phyloP scores from a whole-genome alignment of 2,888 invertebrate genomes.

The Tetranychus piercei region DNA sequence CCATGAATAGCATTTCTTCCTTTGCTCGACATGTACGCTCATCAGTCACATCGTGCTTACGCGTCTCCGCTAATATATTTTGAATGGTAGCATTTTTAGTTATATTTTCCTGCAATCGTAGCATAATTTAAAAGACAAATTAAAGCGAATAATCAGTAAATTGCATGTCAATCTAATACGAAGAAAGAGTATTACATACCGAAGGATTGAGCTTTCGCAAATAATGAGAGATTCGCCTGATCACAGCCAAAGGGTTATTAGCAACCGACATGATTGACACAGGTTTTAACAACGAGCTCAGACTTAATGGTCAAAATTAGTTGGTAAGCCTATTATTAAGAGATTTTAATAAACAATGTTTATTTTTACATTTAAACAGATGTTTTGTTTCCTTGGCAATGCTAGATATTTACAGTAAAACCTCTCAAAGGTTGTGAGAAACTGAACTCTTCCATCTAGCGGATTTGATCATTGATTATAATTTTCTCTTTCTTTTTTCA shows the following conservation, averaged over 20 bases:
- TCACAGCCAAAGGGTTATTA: background rate
- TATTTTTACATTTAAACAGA: too few species aligned
- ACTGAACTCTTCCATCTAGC: too few species aligned
- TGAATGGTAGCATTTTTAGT: background rate
- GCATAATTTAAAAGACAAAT: background rate
- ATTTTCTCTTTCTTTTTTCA: too few species aligned
- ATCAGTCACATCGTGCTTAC: conserved; percentile 10
- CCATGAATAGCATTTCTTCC: conserved; percentile 2
- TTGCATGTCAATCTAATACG: background rate
- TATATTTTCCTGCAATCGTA: background rate
- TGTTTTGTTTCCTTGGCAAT: too few species aligned
- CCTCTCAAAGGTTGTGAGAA: too few species aligned
- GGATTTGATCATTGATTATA: too few species aligned
- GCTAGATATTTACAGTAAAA: too few species aligned
- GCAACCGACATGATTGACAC: background rate
- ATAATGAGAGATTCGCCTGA: background rate
- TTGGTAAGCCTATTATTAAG: too few species aligned
- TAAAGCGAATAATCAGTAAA: background rate
- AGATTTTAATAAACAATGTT: too few species aligned
- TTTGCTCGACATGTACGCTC: background rate
- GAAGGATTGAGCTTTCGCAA: background rate
- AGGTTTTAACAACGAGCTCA: too few species aligned
- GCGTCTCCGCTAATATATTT: background rate
- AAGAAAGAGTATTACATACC: background rate
- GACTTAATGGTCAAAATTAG: too few species aligned